Evolutionary conservation across 2,888 invertebrate genomes (phyloP), one percentile per base, ranked within the genome.

Genomic region (Thalpophila matura): DNA sequence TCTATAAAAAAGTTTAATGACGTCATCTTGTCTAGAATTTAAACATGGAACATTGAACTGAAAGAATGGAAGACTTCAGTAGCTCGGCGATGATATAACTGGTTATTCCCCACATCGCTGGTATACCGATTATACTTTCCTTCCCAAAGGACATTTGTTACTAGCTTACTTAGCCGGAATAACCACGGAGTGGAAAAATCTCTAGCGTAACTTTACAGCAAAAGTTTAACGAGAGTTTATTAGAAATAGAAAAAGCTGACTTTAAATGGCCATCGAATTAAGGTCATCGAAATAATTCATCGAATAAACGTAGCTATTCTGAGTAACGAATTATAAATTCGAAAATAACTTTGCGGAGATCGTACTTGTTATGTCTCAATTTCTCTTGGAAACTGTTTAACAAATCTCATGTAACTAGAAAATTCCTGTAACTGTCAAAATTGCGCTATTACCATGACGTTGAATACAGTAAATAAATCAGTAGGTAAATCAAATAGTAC

Each of bases 161-260:
- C 43, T 45, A 77, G 61, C 57, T 77, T 37, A 55, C 45, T 55
- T 62, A 42, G 24, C 26, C 38, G 9, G 42, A 56, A 68, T 64
- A 68, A 62, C 24, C 51, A 35, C 29, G 0, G 33, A 51, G 24
- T 42, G 37, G 14, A 50, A 59, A 57, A 60, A 55, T 57, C 42
- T 77, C 35, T 38, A 22, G 47, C 37, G 50, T 50, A 72, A 73
- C 47, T 72, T 67, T 22, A 50, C 35, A 43, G 50, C 3, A 14
- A 7, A 68, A 77, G 40, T 73, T 68, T 55, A 31, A 45, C 37
- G 47, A 59, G 43, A 63, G 50, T 79, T 72, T 63, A 67, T 64
- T 54, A 42, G 20, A 38, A 79, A 55, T 54, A 43, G 40, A 55
- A 75, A 60, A 53, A 33, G 12, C 31, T 33, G 31, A 27, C 18